Evolutionary conservation across 2,113 vertebrate genomes (phyloP).

Genomic region (Mormyrus iriodes): DNA sequence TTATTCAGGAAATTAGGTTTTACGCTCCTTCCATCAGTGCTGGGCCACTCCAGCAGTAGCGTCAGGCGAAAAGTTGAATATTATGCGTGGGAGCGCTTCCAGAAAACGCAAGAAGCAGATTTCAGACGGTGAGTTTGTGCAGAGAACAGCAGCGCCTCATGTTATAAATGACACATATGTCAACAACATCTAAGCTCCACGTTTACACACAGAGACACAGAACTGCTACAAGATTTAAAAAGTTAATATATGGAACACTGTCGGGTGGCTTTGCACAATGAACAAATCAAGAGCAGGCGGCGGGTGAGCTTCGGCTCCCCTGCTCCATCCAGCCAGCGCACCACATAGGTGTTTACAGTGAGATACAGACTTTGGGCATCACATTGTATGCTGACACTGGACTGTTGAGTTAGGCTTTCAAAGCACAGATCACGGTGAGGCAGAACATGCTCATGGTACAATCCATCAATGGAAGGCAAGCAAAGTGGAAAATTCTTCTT

Average conservation of each 20-base stretch:
- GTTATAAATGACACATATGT: conserved; percentile 2
- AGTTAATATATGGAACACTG: background rate
- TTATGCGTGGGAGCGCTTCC: conserved; percentile 38
- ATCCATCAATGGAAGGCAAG: background rate
- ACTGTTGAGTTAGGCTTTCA: background rate
- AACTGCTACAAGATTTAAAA: background rate
- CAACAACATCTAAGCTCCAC: background rate
- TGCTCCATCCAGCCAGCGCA: background rate
- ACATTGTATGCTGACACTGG: background rate
- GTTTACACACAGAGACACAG: background rate
- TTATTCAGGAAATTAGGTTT: conserved; percentile 60
- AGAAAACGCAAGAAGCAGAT: conserved; percentile 28
- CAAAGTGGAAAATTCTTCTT: background rate
- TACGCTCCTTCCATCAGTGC: conserved; percentile 28
- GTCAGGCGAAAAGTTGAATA: conserved; percentile 31
- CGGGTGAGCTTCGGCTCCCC: background rate
- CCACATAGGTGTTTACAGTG: background rate
- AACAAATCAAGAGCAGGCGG: background rate
- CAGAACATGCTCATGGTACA: background rate
- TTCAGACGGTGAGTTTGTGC: conserved; percentile 2
- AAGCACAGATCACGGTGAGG: background rate
- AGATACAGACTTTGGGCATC: background rate
- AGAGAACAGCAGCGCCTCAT: background rate
- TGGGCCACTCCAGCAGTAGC: conserved; percentile 50
- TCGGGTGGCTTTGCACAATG: background rate